phyloP scores from a whole-genome alignment of 64 coral and sea anemone species.

The Montipora sp. region DNA sequence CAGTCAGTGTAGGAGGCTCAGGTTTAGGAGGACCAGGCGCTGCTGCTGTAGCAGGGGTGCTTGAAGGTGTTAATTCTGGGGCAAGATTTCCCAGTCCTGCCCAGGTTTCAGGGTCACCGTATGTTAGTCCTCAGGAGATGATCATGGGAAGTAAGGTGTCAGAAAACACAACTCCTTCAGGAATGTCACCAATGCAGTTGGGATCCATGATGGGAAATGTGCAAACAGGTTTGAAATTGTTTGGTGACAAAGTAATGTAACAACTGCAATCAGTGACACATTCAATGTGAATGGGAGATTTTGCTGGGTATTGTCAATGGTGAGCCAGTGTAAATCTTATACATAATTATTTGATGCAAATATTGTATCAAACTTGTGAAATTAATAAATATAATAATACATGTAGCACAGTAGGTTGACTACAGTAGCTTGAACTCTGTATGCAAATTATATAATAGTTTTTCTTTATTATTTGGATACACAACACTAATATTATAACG shows the following conservation, averaged over 20 bases:
- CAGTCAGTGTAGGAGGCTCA: conserved; percentile 7
- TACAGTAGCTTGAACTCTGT: too few relatives aligned
- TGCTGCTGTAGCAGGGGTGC: conserved; percentile 60
- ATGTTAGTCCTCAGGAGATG: conserved; percentile 32
- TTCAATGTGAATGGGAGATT: too few relatives aligned
- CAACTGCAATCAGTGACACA: not conserved
- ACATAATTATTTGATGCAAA: too few relatives aligned
- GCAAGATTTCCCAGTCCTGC: conserved; percentile 36
- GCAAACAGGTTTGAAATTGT: conserved; percentile 12
- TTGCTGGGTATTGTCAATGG: too few relatives aligned
- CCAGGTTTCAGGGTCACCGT: conserved; percentile 21
- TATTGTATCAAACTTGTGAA: too few relatives aligned
- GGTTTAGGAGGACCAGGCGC: conserved; percentile 51
- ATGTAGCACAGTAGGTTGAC: too few relatives aligned
- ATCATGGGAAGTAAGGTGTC: conserved; percentile 26
- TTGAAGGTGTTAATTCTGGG: conserved; percentile 51
- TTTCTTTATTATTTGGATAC: too few relatives aligned
- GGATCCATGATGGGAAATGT: conserved; percentile 40
- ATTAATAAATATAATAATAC: too few relatives aligned
- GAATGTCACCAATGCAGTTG: conserved; percentile 29
- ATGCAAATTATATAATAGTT: too few relatives aligned
- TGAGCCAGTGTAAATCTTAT: too few relatives aligned
- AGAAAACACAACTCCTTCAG: not conserved
- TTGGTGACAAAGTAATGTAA: not conserved
- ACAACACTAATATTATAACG: too few relatives aligned